A percentile compares a stretch with the other conserved stretches of the same genome.
These are phyloP conservation scores for Theocolax elegans DNA, from an alignment of 1,140 invertebrate species.

Conservation along the genomic window DNA sequence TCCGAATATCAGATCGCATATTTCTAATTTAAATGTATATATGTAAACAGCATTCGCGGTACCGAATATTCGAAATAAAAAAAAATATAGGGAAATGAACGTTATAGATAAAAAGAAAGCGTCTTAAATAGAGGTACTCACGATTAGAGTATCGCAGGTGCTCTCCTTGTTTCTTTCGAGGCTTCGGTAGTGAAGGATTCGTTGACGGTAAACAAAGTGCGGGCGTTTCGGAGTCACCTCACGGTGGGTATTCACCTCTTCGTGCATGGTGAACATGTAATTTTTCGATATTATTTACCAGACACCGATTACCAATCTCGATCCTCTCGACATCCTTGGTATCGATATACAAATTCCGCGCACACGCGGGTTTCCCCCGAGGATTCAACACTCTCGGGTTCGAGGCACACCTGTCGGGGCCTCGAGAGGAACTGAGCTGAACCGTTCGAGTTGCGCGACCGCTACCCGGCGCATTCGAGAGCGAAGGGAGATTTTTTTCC, in stretches of 20 bases:
- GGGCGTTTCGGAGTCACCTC: background rate
- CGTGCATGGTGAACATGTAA: conserved; percentile 31
- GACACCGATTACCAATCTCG: background rate
- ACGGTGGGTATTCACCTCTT: background rate
- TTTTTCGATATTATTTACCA: background rate
- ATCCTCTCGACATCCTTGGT: background rate
- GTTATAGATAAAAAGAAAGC: no score
- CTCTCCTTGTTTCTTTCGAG: conserved; percentile 35
- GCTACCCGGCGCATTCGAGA: background rate
- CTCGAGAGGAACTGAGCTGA: conserved; percentile 29
- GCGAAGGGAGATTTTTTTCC: background rate
- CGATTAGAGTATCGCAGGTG: conserved; percentile 8
- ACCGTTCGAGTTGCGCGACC: background rate
- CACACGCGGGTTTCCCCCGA: no score
- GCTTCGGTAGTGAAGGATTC: background rate
- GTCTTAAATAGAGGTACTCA: no score
- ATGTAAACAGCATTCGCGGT: no score
- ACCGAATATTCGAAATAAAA: no score
- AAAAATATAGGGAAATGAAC: conserved; percentile 33
- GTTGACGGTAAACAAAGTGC: conserved; percentile 20
- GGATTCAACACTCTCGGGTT: no score
- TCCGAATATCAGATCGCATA: no score
- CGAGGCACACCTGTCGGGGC: conserved; percentile 28
- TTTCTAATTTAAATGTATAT: no score
- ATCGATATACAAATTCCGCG: background rate